Conservation (phyloP, 2,113 vertebrate genomes). For the Spheniscus mendiculus region DNA sequence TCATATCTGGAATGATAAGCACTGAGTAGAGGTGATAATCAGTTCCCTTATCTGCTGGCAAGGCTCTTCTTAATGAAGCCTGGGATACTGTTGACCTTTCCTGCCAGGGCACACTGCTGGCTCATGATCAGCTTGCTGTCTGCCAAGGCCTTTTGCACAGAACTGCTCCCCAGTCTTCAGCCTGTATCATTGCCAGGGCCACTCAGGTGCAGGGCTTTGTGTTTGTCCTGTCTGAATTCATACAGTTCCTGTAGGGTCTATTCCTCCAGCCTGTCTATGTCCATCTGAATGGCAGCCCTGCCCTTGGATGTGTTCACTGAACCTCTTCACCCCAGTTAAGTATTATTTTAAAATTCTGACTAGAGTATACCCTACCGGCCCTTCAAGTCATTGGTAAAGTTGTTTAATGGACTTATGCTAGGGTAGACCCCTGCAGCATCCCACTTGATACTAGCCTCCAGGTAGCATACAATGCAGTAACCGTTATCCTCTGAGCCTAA, state of each 20-base stretch:
- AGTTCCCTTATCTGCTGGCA: background rate
- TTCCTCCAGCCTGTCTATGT: background rate
- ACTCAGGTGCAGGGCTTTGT: background rate
- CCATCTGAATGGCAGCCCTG: background rate
- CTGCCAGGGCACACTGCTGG: background rate
- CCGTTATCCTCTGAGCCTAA: background rate
- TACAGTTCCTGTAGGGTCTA: background rate
- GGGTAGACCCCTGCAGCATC: background rate
- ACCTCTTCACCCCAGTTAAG: background rate
- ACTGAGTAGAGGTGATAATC: background rate
- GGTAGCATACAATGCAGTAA: background rate
- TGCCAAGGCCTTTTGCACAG: background rate
- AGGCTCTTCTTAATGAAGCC: background rate
- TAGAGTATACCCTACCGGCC: background rate
- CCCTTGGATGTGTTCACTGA: background rate
- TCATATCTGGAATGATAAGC: background rate
- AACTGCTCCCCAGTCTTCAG: background rate
- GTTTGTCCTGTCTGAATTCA: background rate
- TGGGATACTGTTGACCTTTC: constrained; percentile 19
- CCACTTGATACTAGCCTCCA: background rate
- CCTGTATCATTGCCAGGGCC: background rate
- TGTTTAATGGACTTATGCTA: background rate
- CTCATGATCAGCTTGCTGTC: background rate
- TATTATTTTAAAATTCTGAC: background rate
- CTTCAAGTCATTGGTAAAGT: background rate